A percentile compares a stretch with the other conserved stretches of the same genome.
Conservation (phyloP, 2,797 vertebrate species). For the Channa striata region DNA sequence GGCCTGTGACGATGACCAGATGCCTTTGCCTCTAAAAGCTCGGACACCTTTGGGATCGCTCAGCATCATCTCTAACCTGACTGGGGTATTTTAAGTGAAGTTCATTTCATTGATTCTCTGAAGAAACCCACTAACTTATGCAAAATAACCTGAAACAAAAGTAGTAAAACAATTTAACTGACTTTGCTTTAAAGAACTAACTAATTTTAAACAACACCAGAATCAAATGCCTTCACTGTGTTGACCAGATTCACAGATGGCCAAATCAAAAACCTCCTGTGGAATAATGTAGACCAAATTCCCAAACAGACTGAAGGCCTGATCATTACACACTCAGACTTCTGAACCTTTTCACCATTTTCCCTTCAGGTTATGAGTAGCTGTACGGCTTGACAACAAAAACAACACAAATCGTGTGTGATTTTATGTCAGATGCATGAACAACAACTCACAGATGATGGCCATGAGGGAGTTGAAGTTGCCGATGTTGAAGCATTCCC, state of each 20-base stretch:
- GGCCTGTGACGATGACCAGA: conserved; percentile 62
- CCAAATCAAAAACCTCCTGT: conserved; percentile 18
- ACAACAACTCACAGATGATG: conserved; percentile 90
- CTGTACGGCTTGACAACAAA: neutral
- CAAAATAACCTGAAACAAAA: too few relatives aligned
- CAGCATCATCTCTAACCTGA: conserved; percentile 6
- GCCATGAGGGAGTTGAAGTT: conserved; percentile 99
- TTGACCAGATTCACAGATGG: conserved; percentile 16
- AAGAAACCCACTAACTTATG: too few relatives aligned
- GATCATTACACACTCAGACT: too few relatives aligned
- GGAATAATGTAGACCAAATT: neutral
- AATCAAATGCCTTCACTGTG: too few relatives aligned
- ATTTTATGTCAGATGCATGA: too few relatives aligned
- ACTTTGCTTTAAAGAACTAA: too few relatives aligned
- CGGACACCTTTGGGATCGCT: conserved; percentile 1
- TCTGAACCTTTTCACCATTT: too few relatives aligned
- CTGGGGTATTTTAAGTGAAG: conserved; percentile 2
- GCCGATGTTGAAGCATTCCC: conserved; percentile 96
- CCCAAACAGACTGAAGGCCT: too few relatives aligned
- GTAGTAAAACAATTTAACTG: too few relatives aligned
- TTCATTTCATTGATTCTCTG: neutral
- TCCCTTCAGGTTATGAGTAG: neutral
- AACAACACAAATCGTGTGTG: too few relatives aligned
- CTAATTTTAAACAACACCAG: conserved; percentile 10
- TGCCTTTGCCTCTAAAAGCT: conserved; percentile 34